Base-by-base conservation (phyloP, 1,140 invertebrate species). In the Triops longicaudatus region DNA sequence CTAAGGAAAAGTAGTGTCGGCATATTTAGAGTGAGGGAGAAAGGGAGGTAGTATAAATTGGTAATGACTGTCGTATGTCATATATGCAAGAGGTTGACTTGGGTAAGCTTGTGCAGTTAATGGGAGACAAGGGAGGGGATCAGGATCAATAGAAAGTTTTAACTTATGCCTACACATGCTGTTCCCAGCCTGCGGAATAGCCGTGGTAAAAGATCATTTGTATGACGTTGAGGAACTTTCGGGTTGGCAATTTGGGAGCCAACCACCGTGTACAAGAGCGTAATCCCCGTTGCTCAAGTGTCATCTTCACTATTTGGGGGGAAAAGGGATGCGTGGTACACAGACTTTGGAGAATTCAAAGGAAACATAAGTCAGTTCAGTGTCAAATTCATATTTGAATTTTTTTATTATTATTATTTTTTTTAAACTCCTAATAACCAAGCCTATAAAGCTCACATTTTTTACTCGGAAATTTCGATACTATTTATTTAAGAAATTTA, bases 131-230 rank as follows among this genome's bases (percentile, higher is more conserved):
- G 50, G 50, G 50, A 63, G 50, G 50, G 50, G 50, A 63, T 63
- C 50, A 63, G 22, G 50, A 63, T 63, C 50, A 63, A 63, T 63
- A 63, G 50, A 63, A 63, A 63, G 50, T 63, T 63, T 37, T 63
- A 63, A 63, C 50, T 63, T 63, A 63, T 63, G 50, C 50, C 50
- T 63, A 63, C 50, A 63, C 50, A 63, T 63, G 50, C 50, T 63
- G 50, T 63, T 63, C 50, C 50, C 50, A 63, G 50, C 50, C 50
- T 63, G 17, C n/a, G 50, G 22, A 63, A 63, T 63, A 63, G 50
- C 50, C 22, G 50, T 63, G 50, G 50, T 63, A 63, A 63, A 63
- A 63, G 50, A 63, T 63, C 50, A 63, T 63, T 63, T 63, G 50
- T 63, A 63, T 63, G 50, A 63, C 50, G 50, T 63, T 63, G 50